A percentile compares a stretch with the other conserved stretches of the same genome.
phyloP scores from a whole-genome alignment of 92 coral and sea anemone genomes.

The Epizoanthus scotinus region DNA sequence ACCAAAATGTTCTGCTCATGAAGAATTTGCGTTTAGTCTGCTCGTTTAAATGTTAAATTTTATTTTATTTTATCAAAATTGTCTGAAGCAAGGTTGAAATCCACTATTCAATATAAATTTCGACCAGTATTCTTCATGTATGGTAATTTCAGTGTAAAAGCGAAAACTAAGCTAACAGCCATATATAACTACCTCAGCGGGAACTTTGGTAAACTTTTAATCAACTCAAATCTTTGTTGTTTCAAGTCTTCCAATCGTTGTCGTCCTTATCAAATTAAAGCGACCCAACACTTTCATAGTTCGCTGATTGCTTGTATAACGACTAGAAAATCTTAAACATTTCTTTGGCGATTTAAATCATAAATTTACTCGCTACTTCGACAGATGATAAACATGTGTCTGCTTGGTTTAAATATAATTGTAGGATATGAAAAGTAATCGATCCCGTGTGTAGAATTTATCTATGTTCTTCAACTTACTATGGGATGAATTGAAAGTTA shows the following conservation, averaged over 20 bases:
- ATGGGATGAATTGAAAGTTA: slow-evolving; percentile 25
- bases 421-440: neutral
- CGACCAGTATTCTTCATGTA: neutral
- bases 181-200: slow-evolving; percentile 4
- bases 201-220: neutral
- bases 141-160: neutral
- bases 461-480: neutral
- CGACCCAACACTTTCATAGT: neutral
- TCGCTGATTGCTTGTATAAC: neutral
- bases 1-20: too few relatives aligned
- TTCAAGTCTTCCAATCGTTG: neutral
- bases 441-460: neutral
- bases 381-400: neutral
- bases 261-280: slow-evolving; percentile 1
- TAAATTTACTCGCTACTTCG: neutral
- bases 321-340: neutral
- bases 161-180: neutral
- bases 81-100: too few relatives aligned
- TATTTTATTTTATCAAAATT: too few relatives aligned
- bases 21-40: too few relatives aligned
- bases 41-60: too few relatives aligned
- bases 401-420: neutral
- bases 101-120: too few relatives aligned
- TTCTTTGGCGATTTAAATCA: neutral
- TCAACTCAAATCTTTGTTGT: slow-evolving; percentile 12